Conservation (phyloP, 2,888 invertebrate genomes). For the Troides helena region DNA sequence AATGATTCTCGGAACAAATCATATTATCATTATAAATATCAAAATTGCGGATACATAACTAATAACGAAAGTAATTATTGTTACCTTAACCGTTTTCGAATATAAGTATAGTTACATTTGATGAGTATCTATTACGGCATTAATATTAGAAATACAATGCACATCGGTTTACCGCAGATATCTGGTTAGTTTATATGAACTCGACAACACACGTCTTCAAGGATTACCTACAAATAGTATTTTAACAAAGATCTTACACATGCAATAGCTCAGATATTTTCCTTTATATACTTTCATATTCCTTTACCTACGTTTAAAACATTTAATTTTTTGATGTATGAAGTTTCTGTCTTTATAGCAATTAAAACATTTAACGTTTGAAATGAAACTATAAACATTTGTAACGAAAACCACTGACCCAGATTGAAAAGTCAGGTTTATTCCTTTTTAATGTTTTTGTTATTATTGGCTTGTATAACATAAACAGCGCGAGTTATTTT, state of each 20-base stretch:
- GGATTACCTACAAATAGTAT: neutral
- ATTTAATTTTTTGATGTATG: too few relatives aligned
- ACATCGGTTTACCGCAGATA: slow-evolving; percentile 25
- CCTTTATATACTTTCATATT: too few relatives aligned
- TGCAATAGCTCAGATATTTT: neutral
- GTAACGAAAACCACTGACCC: neutral
- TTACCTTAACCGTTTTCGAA: neutral
- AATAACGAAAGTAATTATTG: neutral
- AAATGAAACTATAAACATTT: neutral
- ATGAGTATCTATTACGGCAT: slow-evolving; percentile 7
- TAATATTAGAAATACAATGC: slow-evolving; percentile 21
- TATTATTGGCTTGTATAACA: neutral
- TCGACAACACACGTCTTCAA: slow-evolving; percentile 13
- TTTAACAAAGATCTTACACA: neutral
- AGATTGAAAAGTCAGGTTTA: neutral
- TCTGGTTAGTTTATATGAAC: slow-evolving; percentile 10
- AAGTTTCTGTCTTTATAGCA: too few relatives aligned
- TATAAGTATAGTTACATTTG: neutral
- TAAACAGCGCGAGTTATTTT: neutral
- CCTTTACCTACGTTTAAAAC: too few relatives aligned
- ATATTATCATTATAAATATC: neutral
- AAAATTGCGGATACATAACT: neutral
- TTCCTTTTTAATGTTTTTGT: neutral
- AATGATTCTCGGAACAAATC: too few relatives aligned
- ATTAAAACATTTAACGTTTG: neutral